phyloP scores from a whole-genome alignment of 2,888 invertebrate genomes.

The Drosophila kambysellisi region DNA sequence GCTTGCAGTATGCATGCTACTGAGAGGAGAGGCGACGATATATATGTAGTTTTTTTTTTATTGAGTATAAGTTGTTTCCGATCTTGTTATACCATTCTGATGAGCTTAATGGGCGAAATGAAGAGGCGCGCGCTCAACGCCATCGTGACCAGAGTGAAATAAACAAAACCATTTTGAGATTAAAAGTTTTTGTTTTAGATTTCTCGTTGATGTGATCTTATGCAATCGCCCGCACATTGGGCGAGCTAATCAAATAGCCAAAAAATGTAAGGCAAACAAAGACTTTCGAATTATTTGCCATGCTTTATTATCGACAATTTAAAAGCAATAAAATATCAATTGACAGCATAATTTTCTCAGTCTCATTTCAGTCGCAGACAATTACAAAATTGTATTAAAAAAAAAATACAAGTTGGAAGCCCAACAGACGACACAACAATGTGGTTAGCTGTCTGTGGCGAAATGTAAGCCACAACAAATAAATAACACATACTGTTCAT shows the following conservation, averaged over 20 bases:
- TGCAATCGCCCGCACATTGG: conserved; percentile 74
- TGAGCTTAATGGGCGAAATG: conserved; percentile 59
- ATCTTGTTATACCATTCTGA: conserved; percentile 41
- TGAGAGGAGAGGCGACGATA: conserved; percentile 19
- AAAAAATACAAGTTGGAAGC: conserved; percentile 9
- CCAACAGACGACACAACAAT: conserved; percentile 34
- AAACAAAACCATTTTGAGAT: conserved; percentile 76
- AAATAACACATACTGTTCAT: conserved; percentile 10
- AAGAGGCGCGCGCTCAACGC: conserved; percentile 40
- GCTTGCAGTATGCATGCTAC: conserved; percentile 40
- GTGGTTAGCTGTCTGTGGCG: conserved; percentile 33
- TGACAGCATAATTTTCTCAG: conserved; percentile 62
- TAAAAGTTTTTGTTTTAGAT: conserved; percentile 44
- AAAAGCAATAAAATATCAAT: conserved; percentile 78
- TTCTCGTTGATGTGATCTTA: conserved; percentile 63
- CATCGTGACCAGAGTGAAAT: conserved; percentile 61
- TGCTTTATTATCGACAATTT: conserved; percentile 56
- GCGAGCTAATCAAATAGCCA: conserved; percentile 27
- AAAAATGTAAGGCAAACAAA: conserved; percentile 8
- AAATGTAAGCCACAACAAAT: conserved; percentile 56
- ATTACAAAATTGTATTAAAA: conserved; percentile 59
- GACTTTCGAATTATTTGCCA: conserved; percentile 33
- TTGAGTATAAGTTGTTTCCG: conserved; percentile 48
- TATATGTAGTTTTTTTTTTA: conserved; percentile 29
- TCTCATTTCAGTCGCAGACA: conserved; percentile 44